Percentiles rank a stretch among this genome's conserved stretches.
phyloP scores from a whole-genome alignment of 1,140 invertebrate genomes.

The Trissolcus basalis region DNA sequence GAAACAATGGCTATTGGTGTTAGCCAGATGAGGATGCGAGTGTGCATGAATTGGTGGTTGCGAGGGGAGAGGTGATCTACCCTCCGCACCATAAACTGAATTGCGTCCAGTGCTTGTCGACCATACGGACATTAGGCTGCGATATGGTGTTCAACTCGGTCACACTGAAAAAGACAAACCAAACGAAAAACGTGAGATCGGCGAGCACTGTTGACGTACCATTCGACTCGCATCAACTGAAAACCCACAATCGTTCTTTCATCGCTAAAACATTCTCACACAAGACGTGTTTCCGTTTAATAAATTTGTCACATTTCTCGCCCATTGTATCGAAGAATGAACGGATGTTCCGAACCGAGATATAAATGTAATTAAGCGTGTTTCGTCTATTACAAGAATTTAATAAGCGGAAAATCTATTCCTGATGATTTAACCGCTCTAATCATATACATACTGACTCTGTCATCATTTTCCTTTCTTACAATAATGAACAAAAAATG shows the following conservation, averaged over 20 bases:
- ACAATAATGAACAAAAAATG: background rate
- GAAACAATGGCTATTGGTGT: constrained; percentile 70
- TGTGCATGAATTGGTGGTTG: constrained; percentile 67
- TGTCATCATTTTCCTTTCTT: background rate
- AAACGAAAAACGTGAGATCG: background rate
- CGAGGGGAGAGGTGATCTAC: constrained; percentile 61
- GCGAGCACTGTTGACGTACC: background rate
- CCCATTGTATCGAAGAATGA: constrained; percentile 29
- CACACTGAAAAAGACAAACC: constrained; percentile 43
- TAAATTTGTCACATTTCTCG: constrained; percentile 44
- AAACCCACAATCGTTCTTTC: constrained; percentile 15
- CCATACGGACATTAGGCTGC: constrained; percentile 75
- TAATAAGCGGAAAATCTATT: constrained; percentile 40
- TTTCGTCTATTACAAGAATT: constrained; percentile 20
- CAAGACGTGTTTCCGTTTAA: constrained; percentile 23
- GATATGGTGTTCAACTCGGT: constrained; percentile 35
- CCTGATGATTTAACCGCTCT: constrained; percentile 22
- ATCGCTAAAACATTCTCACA: constrained; percentile 8
- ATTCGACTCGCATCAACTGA: constrained; percentile 6
- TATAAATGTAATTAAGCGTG: constrained; percentile 35
- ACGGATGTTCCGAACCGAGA: constrained; percentile 31
- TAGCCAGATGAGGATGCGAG: constrained; percentile 69
- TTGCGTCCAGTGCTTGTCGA: constrained; percentile 75
- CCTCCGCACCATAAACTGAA: constrained; percentile 71
- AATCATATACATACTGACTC: constrained; percentile 22